These are phyloP conservation scores for Tetheella fluctuosa DNA, from an alignment of 2,888 invertebrate species.

Conservation along the genomic window DNA sequence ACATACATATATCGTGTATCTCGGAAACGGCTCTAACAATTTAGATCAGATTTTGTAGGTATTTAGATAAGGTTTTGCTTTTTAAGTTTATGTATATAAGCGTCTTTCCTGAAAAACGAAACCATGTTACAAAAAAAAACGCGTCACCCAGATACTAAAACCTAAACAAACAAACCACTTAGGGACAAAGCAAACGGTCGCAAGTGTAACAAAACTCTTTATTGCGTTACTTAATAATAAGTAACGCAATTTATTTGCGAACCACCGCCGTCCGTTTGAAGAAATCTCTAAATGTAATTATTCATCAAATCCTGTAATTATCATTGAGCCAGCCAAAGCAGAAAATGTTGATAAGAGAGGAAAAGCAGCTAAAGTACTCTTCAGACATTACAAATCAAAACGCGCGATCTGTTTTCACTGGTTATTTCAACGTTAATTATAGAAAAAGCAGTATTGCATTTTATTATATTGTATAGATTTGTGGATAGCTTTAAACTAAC, in stretches of 20 bases:
- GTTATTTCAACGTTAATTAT: not conserved
- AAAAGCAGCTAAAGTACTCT: not conserved
- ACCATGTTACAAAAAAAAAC: no score
- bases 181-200: not conserved
- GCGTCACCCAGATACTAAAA: no score
- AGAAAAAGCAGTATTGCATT: no score
- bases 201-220: constrained; percentile 10
- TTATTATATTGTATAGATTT: no score
- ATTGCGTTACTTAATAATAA: constrained; percentile 7
- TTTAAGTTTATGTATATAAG: no score
- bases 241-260: not conserved
- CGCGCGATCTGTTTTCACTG: not conserved
- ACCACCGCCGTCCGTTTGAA: constrained; percentile 29
- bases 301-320: constrained; percentile 60
- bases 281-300: constrained; percentile 57
- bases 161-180: constrained; percentile 7
- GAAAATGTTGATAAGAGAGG: constrained; percentile 58
- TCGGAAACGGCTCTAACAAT: no score
- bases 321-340: constrained; percentile 46
- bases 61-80: no score
- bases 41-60: no score
- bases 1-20: no score
- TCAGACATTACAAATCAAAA: not conserved
- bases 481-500: no score
- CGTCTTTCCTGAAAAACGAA: no score